Conservation (phyloP, 1,140 invertebrate genomes). For the Neuroterus valhalla region DNA sequence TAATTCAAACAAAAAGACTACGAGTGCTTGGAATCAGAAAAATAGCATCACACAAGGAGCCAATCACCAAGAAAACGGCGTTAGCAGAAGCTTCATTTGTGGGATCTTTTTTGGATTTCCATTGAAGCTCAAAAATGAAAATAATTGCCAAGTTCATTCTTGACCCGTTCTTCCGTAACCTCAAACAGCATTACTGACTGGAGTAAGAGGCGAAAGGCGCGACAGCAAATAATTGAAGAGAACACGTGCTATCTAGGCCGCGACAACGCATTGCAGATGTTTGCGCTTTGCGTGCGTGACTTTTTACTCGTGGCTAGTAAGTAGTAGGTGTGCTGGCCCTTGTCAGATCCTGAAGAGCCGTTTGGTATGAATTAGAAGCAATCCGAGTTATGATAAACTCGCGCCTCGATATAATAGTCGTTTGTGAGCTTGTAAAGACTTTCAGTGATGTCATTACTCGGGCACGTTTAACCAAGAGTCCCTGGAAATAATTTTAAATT, state of each 20-base stretch:
- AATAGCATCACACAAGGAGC: too few relatives aligned
- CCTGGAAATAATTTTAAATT: neutral
- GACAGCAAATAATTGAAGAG: conserved; percentile 25
- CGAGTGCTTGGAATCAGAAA: too few relatives aligned
- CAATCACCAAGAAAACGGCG: too few relatives aligned
- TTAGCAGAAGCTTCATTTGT: too few relatives aligned
- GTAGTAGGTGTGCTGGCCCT: too few relatives aligned
- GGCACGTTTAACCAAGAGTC: neutral
- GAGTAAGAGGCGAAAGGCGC: conserved; percentile 5
- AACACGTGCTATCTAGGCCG: conserved; percentile 23
- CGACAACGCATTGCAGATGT: conserved; percentile 26
- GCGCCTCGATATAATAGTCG: conserved; percentile 18
- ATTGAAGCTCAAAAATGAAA: too few relatives aligned
- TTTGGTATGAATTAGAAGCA: conserved; percentile 23
- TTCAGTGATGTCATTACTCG: conserved; percentile 4
- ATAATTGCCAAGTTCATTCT: too few relatives aligned
- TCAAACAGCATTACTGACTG: too few relatives aligned
- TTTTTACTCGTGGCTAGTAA: conserved; percentile 15
- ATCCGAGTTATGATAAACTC: conserved; percentile 24
- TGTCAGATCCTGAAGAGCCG: neutral
- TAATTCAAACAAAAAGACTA: too few relatives aligned
- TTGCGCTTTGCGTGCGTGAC: neutral
- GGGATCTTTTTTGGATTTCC: too few relatives aligned
- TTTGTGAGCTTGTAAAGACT: conserved; percentile 2
- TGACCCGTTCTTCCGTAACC: too few relatives aligned